Evolutionary conservation across 1,140 invertebrate genomes (phyloP).

Genomic region (Pseudobourletiella spinata): DNA sequence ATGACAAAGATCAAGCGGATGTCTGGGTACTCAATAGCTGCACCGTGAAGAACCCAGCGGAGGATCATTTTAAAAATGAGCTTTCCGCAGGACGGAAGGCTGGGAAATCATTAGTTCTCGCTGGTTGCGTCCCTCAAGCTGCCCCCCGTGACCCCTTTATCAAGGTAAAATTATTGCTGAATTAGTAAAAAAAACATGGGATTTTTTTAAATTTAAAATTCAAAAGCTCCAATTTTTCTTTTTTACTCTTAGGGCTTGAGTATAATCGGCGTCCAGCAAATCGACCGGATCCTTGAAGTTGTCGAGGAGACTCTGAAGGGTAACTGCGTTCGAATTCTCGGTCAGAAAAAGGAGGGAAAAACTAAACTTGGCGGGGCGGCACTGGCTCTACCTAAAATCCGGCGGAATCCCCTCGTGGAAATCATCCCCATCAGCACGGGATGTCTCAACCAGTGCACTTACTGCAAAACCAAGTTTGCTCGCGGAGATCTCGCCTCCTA

Average conservation of each 20-base stretch:
- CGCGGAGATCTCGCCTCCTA: constrained; percentile 92
- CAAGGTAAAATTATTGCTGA: constrained; percentile 28
- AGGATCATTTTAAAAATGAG: constrained; percentile 93
- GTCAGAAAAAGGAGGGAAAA: constrained; percentile 68
- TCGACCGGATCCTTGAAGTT: constrained; percentile 96
- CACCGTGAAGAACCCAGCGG: constrained; percentile 93
- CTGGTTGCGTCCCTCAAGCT: constrained; percentile 93
- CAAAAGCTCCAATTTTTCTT: too few species aligned
- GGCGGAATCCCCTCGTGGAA: constrained; percentile 92
- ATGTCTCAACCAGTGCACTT: constrained; percentile 96
- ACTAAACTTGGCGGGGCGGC: constrained; percentile 76
- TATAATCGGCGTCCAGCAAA: constrained; percentile 94
- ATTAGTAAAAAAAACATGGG: too few species aligned
- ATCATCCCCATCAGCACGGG: constrained; percentile 97
- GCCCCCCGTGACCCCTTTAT: constrained; percentile 52
- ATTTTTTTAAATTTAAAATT: too few species aligned
- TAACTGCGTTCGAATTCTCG: constrained; percentile 67
- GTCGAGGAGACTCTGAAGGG: constrained; percentile 95
- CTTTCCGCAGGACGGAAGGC: constrained; percentile 64
- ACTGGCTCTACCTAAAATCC: constrained; percentile 80
- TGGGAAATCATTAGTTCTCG: constrained; percentile 81
- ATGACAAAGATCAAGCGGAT: constrained; percentile 72
- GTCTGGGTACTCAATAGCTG: constrained; percentile 95
- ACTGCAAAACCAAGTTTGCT: constrained; percentile 98
- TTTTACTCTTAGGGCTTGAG: constrained; percentile 59